A percentile compares a stretch with the other conserved stretches of the same genome.
phyloP scores from a whole-genome alignment of 2,797 vertebrate species.

The Ispidina picta region DNA sequence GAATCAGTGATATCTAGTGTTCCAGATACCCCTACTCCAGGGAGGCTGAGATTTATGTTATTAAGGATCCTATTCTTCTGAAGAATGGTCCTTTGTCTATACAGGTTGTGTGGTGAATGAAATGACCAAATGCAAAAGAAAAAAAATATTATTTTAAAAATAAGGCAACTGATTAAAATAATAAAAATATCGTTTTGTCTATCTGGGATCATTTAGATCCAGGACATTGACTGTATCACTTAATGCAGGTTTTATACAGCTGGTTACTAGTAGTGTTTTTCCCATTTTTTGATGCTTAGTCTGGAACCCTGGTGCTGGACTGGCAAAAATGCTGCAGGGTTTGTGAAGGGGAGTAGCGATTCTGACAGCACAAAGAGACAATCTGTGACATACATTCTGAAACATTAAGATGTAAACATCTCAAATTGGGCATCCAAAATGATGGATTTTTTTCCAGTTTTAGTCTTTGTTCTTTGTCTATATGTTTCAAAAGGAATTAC shows the following conservation, averaged over 20 bases:
- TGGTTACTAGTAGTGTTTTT: neutral
- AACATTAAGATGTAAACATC: neutral
- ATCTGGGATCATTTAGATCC: neutral
- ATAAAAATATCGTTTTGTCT: neutral
- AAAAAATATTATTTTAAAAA: neutral
- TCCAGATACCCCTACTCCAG: neutral
- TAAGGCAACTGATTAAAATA: neutral
- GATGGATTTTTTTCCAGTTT: neutral
- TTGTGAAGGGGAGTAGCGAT: neutral
- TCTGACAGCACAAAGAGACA: neutral
- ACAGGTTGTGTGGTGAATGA: neutral
- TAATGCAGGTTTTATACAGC: neutral
- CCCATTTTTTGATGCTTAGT: neutral
- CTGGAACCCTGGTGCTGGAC: neutral
- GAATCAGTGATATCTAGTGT: neutral
- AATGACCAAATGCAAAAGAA: neutral
- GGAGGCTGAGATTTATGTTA: neutral
- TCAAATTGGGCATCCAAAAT: neutral
- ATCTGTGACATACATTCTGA: neutral
- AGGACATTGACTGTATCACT: neutral
- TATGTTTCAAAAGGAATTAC: neutral
- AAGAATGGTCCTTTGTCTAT: neutral
- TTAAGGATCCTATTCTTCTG: neutral
- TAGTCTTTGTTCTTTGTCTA: neutral
- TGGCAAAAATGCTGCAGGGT: neutral